phyloP scores from a whole-genome alignment of 2,113 vertebrate species.

The Rhodinocichla rosea region DNA sequence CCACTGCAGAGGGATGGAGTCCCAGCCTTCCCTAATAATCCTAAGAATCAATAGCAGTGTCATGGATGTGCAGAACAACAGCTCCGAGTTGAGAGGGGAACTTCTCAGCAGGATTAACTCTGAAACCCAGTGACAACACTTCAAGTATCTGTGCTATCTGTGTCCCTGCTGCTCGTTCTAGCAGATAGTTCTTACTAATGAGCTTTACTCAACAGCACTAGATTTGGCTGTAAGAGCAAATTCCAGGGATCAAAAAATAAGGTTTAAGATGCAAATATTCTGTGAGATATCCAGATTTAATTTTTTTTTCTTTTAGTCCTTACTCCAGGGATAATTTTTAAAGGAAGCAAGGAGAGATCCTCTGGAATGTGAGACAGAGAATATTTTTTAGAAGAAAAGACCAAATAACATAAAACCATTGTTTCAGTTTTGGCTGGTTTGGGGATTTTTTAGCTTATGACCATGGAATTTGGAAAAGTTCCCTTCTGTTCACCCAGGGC shows the following conservation, averaged over 20 bases:
- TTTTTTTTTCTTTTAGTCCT: background rate
- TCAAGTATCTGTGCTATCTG: background rate
- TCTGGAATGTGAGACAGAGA: background rate
- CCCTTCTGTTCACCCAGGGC: background rate
- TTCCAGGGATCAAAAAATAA: background rate
- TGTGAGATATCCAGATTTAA: background rate
- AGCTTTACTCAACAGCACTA: background rate
- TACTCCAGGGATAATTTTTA: background rate
- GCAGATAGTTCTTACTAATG: slow-evolving; percentile 8
- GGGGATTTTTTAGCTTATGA: background rate
- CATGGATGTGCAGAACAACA: background rate
- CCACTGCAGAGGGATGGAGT: background rate
- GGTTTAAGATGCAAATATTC: slow-evolving; percentile 26
- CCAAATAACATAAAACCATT: background rate
- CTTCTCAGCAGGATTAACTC: slow-evolving; percentile 24
- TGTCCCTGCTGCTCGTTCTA: background rate
- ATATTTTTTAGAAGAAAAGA: background rate
- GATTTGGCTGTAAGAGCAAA: background rate
- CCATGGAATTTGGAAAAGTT: background rate
- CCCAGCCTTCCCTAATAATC: background rate
- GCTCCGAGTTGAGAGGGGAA: background rate
- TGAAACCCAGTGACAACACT: slow-evolving; percentile 14
- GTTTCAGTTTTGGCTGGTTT: background rate
- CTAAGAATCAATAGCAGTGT: background rate
- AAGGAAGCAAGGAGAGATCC: background rate